A percentile compares a stretch with the other conserved stretches of the same genome.
phyloP scores from a whole-genome alignment of 1,140 invertebrate genomes.

The Monochamus saltuarius region DNA sequence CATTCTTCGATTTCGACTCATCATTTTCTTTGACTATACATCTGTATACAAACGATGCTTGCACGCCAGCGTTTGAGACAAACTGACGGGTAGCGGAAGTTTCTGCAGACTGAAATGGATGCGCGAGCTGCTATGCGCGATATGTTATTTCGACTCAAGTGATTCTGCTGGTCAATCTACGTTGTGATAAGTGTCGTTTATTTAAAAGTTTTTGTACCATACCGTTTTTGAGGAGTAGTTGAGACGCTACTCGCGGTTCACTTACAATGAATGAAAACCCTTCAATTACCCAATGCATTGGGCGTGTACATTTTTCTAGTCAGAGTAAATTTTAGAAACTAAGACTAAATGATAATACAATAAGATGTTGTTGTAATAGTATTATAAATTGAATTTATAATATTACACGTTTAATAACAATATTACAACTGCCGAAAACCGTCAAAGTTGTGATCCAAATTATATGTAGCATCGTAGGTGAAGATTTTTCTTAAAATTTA shows the following conservation, averaged over 20 bases:
- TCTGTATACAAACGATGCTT: too few species aligned
- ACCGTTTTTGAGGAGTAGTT: conserved; percentile 30
- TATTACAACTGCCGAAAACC: conserved; percentile 19
- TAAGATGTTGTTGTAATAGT: conserved; percentile 24
- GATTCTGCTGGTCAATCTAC: too few species aligned
- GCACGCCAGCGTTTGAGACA: too few species aligned
- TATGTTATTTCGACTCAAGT: too few species aligned
- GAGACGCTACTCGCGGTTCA: conserved; percentile 26
- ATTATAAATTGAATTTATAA: conserved; percentile 25
- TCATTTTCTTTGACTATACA: too few species aligned
- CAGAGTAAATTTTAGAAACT: conserved; percentile 24
- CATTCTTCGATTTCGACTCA: too few species aligned
- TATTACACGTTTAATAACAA: too few species aligned
- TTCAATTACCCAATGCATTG: conserved; percentile 27
- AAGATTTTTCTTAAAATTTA: conserved; percentile 3
- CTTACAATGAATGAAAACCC: conserved; percentile 32
- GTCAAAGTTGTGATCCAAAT: conserved; percentile 41
- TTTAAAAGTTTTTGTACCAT: conserved; percentile 29
- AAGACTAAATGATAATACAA: conserved; percentile 17
- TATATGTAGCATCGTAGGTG: conserved; percentile 18
- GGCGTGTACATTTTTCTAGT: conserved; percentile 38
- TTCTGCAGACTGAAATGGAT: too few species aligned
- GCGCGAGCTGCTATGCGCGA: too few species aligned
- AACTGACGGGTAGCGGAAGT: too few species aligned
- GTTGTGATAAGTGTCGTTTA: conserved; percentile 22